phyloP scores from a whole-genome alignment of 1,140 invertebrate species.

The Drosophila funebris region DNA sequence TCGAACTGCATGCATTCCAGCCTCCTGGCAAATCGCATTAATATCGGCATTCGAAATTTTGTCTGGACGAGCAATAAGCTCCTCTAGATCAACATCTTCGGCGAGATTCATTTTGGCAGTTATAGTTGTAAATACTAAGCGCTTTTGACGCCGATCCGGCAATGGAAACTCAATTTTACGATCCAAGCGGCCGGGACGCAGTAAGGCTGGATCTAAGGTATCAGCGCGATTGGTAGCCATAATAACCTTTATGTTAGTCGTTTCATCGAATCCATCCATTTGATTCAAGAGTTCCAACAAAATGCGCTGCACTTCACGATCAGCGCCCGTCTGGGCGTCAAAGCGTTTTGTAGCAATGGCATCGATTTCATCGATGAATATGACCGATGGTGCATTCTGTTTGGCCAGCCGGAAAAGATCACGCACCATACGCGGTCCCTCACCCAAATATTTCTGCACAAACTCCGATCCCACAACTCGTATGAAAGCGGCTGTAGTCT shows the following conservation, averaged over 20 bases:
- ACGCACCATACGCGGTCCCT: constrained; percentile 99
- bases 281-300: constrained; percentile 98
- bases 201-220: constrained; percentile 98
- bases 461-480: constrained; percentile 99
- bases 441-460: constrained; percentile 99
- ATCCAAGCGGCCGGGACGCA: constrained; percentile 98
- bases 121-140: constrained; percentile 98
- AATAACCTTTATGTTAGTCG: constrained; percentile 99
- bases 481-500: constrained; percentile 99
- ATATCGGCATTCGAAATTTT: constrained; percentile 99
- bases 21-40: constrained; percentile 99
- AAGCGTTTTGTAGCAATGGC: constrained; percentile 99
- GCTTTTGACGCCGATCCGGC: constrained; percentile 98
- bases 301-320: constrained; percentile 99
- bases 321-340: constrained; percentile 99
- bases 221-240: constrained; percentile 99
- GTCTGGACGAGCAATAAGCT: constrained; percentile 98
- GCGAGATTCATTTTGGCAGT: constrained; percentile 99
- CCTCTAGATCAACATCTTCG: constrained; percentile 99
- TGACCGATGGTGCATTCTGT: constrained; percentile 99
- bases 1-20: constrained; percentile 97
- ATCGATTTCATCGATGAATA: constrained; percentile 99
- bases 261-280: constrained; percentile 99
- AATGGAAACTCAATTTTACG: constrained; percentile 99
- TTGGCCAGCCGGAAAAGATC: constrained; percentile 99